Base-by-base conservation (phyloP, 1,140 invertebrate genomes). In the Anadara kagoshimensis region DNA sequence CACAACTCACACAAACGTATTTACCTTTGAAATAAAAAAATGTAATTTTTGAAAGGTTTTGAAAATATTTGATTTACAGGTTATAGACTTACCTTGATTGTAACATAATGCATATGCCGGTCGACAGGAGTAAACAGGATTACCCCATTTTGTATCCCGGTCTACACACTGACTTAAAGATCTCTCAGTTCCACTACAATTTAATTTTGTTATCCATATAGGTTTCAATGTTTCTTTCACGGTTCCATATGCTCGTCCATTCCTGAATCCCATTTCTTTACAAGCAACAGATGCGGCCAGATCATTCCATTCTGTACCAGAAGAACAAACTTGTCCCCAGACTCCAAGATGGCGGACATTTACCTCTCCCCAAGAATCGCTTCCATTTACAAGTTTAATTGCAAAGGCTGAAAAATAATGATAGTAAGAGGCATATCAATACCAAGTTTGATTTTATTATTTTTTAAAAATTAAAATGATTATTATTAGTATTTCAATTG, bases 161-260 rank as follows among this genome's bases (percentile, higher is more conserved):
- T 75, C 44, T 2, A 76, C 78, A 76, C 82, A 85, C 14, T 80
- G 36, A 12, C 83, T 69, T 18, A 83, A 66, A 41, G 70, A 78
- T 5, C 45, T 68, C 57, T 84, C 82, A 7, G 44, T 74, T 11
- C 80, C 81, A 18, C 65, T 80, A 67, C 83, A 83, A 63, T 77
- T 81, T 22, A 80, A 51, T 69, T 94, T 92, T 80, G 94, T 94
- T 78, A 95, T 93, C 85, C 93, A 91, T 44, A 91, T 90, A 8
- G 79, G 82, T 16, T 80, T 80, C n/a, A 79, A 62, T 8, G 76
- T 78, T 20, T 78, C 75, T 61, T 77, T 78, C 8, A 76, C 72
- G 11, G 80, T 79, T 0, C 82, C 82, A 69, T 79, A 82, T 12
- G 76, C 72, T n/a, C 69, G 61, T 12, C 81, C 81, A 11, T 73